Evolutionary conservation across 1,140 invertebrate genomes (phyloP).

Genomic region (Apis laboriosa): DNA sequence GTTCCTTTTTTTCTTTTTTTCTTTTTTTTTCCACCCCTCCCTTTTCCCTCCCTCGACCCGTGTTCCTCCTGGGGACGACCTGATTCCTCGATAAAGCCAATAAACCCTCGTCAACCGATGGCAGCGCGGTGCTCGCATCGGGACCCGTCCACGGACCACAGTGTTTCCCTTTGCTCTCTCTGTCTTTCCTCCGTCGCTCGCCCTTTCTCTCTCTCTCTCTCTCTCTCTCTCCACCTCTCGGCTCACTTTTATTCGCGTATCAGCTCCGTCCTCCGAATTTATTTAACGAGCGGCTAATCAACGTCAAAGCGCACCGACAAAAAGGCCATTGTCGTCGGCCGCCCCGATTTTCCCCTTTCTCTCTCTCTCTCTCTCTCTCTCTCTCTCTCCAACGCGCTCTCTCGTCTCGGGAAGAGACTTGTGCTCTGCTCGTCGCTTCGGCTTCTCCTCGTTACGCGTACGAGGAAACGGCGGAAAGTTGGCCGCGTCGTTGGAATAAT

Average conservation of each 20-base stretch:
- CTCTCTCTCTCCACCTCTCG: background rate
- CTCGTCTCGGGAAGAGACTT: background rate
- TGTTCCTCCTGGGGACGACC: conserved; percentile 42
- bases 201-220: background rate
- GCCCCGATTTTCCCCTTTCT: too few relatives aligned
- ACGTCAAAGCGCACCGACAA: conserved; percentile 39
- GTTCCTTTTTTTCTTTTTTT: background rate
- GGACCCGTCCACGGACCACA: conserved; percentile 24
- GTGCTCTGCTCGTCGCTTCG: background rate
- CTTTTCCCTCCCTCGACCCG: background rate
- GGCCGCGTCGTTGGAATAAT: conserved; percentile 18
- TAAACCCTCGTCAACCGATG: conserved; percentile 74
- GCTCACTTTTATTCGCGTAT: conserved; percentile 62
- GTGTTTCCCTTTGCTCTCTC: conserved; percentile 11
- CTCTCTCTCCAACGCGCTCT: too few relatives aligned
- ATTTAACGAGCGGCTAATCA: conserved; percentile 68
- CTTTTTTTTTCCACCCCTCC: background rate
- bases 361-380: too few relatives aligned
- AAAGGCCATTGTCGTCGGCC: background rate
- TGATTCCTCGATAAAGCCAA: conserved; percentile 59
- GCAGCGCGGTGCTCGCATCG: conserved; percentile 41
- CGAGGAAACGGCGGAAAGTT: background rate
- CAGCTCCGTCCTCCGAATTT: conserved; percentile 62
- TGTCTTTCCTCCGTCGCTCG: conserved; percentile 6
- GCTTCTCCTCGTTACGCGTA: background rate